Evolutionary conservation across 2,797 vertebrate genomes (phyloP).

Genomic region (Triplophysa bombifrons): DNA sequence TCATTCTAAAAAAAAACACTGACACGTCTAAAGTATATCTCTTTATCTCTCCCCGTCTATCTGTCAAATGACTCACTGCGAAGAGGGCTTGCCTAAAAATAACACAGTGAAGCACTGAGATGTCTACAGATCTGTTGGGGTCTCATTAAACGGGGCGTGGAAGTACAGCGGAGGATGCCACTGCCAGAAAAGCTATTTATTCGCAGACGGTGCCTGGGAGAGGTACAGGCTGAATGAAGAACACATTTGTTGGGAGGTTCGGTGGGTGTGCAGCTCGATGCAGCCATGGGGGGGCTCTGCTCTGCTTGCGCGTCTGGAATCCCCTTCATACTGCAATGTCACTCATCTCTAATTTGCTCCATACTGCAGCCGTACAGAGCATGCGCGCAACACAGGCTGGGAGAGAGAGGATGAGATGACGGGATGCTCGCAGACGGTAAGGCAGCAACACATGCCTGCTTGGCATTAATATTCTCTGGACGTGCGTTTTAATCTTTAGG

Average conservation of each 20-base stretch:
- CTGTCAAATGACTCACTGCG: slow-evolving; percentile 40
- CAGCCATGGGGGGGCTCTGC: slow-evolving; percentile 69
- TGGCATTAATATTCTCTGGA: slow-evolving; percentile 17
- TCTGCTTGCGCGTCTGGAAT: slow-evolving; percentile 49
- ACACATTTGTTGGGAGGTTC: not conserved
- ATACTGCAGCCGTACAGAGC: slow-evolving; percentile 50
- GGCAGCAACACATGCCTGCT: slow-evolving; percentile 29
- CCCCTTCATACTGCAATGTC: slow-evolving; percentile 68
- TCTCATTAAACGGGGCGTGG: slow-evolving; percentile 35
- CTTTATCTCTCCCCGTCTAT: slow-evolving; percentile 21
- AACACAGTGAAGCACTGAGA: slow-evolving; percentile 34
- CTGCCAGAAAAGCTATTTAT: not conserved
- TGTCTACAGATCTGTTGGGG: slow-evolving; percentile 26
- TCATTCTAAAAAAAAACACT: slow-evolving; percentile 40
- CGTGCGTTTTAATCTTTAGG: slow-evolving; percentile 4
- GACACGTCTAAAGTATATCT: slow-evolving; percentile 32
- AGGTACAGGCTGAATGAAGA: slow-evolving; percentile 5
- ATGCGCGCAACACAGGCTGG: slow-evolving; percentile 48
- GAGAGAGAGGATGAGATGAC: slow-evolving; percentile 33
- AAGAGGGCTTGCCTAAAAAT: slow-evolving; percentile 39
- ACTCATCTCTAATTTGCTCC: slow-evolving; percentile 62
- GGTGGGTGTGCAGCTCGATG: slow-evolving; percentile 6
- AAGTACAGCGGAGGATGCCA: not conserved
- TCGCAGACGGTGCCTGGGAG: slow-evolving; percentile 6
- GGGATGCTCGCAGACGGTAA: slow-evolving; percentile 23